Base-by-base conservation (phyloP, 2,888 invertebrate genomes). In the Acanthosoma haemorrhoidale region DNA sequence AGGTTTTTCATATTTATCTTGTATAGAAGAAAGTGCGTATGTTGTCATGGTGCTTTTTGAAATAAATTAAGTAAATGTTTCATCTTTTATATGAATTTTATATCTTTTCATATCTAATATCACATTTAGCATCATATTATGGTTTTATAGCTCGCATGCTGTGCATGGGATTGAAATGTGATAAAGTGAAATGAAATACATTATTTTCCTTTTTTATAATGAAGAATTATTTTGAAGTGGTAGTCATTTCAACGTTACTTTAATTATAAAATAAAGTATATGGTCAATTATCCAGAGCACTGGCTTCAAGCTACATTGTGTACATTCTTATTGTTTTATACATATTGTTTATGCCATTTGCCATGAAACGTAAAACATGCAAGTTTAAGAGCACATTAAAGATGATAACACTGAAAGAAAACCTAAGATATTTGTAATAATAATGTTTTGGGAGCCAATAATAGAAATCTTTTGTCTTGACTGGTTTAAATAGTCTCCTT, bases 51-150 rank as follows among this genome's bases (percentile, higher is more conserved):
- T 67, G 67, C 67, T 67, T 67, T n/a, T 64, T 38, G 41, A 29
- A 64, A 21, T 25, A 15, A 31, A 64, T 39, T 64, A 38, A 32
- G 32, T 15, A 8, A 32, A 67, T 57, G 39, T 64, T 64, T 64
- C 41, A 39, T 59, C 32, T 64, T 64, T 64, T 64, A n/a, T 64
- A 64, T 41, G 64, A 31, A 64, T 64, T 64, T 64, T 64, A 41
- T 64, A 64, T 64, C 39, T 64, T 64, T 64, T 38, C 64, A 25
- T 64, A 64, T 16, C 29, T 41, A 38, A 8, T 25, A 8, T 39
- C 64, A 63, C 38, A 38, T 39, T 63, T 18, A 15, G 9, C 29
- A 64, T 21, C 39, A 11, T 64, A 18, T 64, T 15, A 64, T 41
- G 39, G 29, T n/a, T 25, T n/a, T 13, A 51, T 51, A 25, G 25